Percentiles rank a stretch among this genome's conserved stretches.
Evolutionary conservation across 1,140 invertebrate genomes (phyloP).

Genomic region (Polyergus mexicanus): DNA sequence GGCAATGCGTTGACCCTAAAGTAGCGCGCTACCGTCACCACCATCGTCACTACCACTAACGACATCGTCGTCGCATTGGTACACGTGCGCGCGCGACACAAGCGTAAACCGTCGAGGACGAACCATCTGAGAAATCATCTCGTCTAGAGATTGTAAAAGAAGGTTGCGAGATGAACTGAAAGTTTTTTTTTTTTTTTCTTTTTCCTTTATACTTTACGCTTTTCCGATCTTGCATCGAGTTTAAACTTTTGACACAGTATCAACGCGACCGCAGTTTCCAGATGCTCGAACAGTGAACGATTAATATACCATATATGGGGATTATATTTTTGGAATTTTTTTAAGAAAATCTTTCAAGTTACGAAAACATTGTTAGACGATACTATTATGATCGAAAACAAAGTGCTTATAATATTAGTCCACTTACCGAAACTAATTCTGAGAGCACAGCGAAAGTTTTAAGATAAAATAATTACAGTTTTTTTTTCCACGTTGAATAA

Average conservation of each 20-base stretch:
- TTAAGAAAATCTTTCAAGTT: not conserved
- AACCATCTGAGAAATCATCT: not conserved
- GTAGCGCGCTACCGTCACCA: conserved; percentile 75
- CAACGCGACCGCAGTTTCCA: not conserved
- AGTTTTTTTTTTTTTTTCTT: too few species aligned
- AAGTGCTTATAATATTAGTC: not conserved
- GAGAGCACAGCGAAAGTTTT: not conserved
- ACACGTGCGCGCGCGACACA: conserved; percentile 36
- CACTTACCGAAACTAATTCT: not conserved
- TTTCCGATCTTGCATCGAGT: not conserved
- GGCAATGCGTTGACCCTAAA: conserved; percentile 85
- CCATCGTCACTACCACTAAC: conserved; percentile 35
- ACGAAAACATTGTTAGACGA: not conserved
- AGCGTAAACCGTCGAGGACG: not conserved
- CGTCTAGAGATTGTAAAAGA: conserved; percentile 19
- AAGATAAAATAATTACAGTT: too few species aligned
- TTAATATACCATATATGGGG: not conserved
- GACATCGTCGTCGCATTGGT: conserved; percentile 55
- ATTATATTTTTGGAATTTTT: too few species aligned
- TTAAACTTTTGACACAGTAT: not conserved
- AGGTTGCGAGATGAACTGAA: not conserved
- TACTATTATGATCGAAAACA: not conserved
- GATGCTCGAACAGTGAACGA: not conserved
- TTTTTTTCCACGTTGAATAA: not conserved
- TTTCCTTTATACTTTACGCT: not conserved